Base-by-base conservation (phyloP, 2,888 invertebrate species). In the Sinhomidia bicolor region DNA sequence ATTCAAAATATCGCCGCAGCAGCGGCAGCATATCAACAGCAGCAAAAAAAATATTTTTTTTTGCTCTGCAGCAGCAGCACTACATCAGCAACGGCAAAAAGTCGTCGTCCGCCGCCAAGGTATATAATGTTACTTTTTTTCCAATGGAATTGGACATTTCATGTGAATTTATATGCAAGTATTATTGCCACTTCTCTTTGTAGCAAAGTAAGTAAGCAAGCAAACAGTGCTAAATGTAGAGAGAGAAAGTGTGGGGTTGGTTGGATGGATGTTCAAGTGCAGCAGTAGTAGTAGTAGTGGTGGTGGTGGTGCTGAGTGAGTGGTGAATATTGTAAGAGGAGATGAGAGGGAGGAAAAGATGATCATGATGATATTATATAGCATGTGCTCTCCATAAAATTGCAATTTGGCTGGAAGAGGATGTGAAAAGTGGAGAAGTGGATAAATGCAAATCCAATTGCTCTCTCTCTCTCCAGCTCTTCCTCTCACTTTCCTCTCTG, bases 401-500 rank as follows among this genome's bases (percentile, higher is more conserved):
- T 62, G 80, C 80, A 80, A 80, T 80, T 80, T 62, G 60, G 26
- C 41, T 20, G n/a, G 17, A 20, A 54, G 54, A 57, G 26, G 51
- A 74, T 54, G 74, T 44, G 76, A 51, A 74, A 44, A 47, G 74
- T 44, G 47, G 44, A 60, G 80, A 44, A 62, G 79, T 57, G 54
- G 60, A 60, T 79, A 79, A 80, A 80, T 80, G 80, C 80, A 80
- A 80, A 80, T 80, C 44, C 80, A 80, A 60, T 80, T 80, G 80
- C 62, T 80, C 7, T 62, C 60, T 62, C 14, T 26, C 80, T 44
- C 23, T 44, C 68, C 10, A n/a, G 10, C 23, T 12, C 6, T 3
- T 4, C 36, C 10, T 14, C 32, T 32, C 68, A 68, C 12, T 26
- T 17, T 41, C 17, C 71, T 17, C 36, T 20, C 41, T 65, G 29